A percentile compares a stretch with the other conserved stretches of the same genome.
Evolutionary conservation across 2,113 vertebrate species (phyloP).

Genomic region (Halcyon senegalensis): DNA sequence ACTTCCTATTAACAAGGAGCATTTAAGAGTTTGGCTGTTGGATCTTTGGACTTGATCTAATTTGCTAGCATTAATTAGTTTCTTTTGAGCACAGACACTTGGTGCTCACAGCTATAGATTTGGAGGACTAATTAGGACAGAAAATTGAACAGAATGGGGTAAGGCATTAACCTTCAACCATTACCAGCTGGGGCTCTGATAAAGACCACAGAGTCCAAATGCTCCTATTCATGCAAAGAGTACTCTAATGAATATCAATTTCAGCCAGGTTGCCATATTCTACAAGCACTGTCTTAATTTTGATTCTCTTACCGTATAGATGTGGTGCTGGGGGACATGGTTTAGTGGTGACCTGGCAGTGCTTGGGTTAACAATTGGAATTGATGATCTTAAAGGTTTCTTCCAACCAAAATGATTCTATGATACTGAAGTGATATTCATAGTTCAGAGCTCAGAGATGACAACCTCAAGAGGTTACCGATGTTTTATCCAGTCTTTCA

Average conservation of each 20-base stretch:
- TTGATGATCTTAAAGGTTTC: background rate
- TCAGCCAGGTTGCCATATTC: slow-evolving; percentile 76
- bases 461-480: background rate
- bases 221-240: slow-evolving; percentile 86
- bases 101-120: slow-evolving; percentile 90
- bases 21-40: slow-evolving; percentile 89
- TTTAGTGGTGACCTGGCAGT: background rate
- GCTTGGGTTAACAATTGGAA: background rate
- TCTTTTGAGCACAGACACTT: slow-evolving; percentile 86
- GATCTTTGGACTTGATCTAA: slow-evolving; percentile 94
- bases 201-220: slow-evolving; percentile 87
- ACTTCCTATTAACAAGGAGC: slow-evolving; percentile 87
- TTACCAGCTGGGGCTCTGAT: slow-evolving; percentile 93
- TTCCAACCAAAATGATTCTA: background rate
- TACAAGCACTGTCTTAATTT: slow-evolving; percentile 60
- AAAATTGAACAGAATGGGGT: slow-evolving; percentile 88
- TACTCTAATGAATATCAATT: slow-evolving; percentile 85
- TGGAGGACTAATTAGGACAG: slow-evolving; percentile 88
- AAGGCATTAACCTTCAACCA: slow-evolving; percentile 86
- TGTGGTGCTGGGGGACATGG: background rate
- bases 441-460: slow-evolving; percentile 1
- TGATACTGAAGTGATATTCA: background rate
- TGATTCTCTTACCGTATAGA: slow-evolving; percentile 53
- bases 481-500: slow-evolving; percentile 38
- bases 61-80: slow-evolving; percentile 97